Evolutionary conservation across 2,113 vertebrate species (phyloP).

Genomic region (Talpa occidentalis): DNA sequence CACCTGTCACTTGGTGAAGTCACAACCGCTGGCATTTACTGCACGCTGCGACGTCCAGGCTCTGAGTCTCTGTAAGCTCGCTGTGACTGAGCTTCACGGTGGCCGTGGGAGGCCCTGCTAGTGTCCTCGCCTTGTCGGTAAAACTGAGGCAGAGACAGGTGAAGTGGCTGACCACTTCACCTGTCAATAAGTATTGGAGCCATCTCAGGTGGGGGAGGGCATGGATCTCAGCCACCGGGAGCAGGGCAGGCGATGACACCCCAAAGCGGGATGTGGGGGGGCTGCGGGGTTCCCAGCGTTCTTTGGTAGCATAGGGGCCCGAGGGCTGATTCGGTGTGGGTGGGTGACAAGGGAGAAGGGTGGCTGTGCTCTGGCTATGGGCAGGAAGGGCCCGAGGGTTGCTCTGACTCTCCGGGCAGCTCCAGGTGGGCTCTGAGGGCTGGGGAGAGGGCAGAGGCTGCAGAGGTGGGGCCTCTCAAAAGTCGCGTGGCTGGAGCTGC

Average conservation of each 20-base stretch:
- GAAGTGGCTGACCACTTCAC: neutral
- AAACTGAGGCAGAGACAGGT: neutral
- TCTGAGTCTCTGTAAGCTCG: neutral
- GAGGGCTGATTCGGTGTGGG: neutral
- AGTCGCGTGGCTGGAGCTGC: neutral
- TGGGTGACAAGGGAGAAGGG: neutral
- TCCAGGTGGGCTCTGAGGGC: no score
- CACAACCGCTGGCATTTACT: neutral
- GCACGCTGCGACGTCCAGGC: neutral
- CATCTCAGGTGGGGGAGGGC: no score
- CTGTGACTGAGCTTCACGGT: neutral
- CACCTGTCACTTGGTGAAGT: constrained; percentile 44
- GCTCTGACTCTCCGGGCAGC: no score
- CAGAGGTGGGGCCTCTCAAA: no score
- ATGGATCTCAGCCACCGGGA: neutral
- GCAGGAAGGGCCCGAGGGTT: no score
- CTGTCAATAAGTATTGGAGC: neutral
- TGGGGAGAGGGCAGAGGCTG: no score
- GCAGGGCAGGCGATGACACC: neutral
- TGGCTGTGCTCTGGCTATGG: no score
- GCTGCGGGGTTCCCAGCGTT: neutral
- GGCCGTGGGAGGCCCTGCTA: neutral
- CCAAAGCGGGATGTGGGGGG: neutral
- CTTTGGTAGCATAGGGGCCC: neutral
- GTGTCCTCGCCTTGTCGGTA: neutral